phyloP scores from a whole-genome alignment of 2,888 invertebrate genomes.

The Drosophila demipolita region DNA sequence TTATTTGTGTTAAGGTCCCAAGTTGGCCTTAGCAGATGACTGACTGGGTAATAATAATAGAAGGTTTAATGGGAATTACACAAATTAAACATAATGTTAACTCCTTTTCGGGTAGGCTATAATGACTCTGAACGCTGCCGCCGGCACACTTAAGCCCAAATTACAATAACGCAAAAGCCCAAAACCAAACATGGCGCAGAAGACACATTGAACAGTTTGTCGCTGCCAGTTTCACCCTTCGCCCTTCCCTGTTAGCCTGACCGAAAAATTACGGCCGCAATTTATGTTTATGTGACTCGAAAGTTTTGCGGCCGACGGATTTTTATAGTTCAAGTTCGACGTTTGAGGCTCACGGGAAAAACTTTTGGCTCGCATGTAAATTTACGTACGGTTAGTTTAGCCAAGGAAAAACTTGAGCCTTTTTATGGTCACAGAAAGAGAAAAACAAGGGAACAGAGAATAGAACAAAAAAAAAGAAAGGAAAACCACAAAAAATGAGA shows the following conservation, averaged over 20 bases:
- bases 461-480: conserved; percentile 1
- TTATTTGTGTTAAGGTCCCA: conserved; percentile 29
- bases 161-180: conserved; percentile 49
- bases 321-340: conserved; percentile 78
- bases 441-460: conserved; percentile 22
- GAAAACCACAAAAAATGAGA: conserved; percentile 1
- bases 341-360: conserved; percentile 42
- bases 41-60: conserved; percentile 18
- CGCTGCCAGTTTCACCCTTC: conserved; percentile 3
- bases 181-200: conserved; percentile 24
- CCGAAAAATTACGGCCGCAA: conserved; percentile 78
- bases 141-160: conserved; percentile 56
- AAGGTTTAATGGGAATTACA: conserved; percentile 63
- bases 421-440: conserved; percentile 46
- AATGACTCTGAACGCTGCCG: conserved; percentile 29
- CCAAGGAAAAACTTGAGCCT: conserved; percentile 51
- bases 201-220: conserved; percentile 37
- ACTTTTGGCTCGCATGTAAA: conserved; percentile 61
- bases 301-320: conserved; percentile 63
- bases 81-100: conserved; percentile 73
- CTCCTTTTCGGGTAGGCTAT: conserved; percentile 42
- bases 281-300: conserved; percentile 80
- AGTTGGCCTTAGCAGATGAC: conserved; percentile 4
- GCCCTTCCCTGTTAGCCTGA: conserved; percentile 31
- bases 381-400: conserved; percentile 64